Evolutionary conservation across 2,113 vertebrate species (phyloP).

Genomic region (Tupaia tana): DNA sequence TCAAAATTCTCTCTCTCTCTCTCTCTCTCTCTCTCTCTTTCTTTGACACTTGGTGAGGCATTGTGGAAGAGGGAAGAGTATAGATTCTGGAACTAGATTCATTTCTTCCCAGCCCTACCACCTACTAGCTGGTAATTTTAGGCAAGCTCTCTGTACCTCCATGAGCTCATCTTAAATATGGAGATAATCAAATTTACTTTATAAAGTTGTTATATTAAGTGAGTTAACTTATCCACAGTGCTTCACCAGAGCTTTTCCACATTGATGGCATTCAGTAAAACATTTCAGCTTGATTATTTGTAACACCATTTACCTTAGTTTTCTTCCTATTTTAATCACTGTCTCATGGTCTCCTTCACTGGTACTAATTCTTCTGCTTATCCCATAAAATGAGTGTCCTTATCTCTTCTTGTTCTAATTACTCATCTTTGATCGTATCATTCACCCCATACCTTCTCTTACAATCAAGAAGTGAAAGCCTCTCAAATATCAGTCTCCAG

Average conservation of each 20-base stretch:
- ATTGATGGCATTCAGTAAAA: not conserved
- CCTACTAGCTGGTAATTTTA: not conserved
- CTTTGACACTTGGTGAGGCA: not conserved
- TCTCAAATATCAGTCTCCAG: not conserved
- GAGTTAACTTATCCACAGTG: not conserved
- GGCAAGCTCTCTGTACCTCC: not conserved
- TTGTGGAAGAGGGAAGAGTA: not conserved
- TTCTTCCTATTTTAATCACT: not conserved
- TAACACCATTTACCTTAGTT: not conserved
- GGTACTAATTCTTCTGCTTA: not conserved
- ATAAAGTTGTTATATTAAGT: not conserved
- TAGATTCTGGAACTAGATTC: not conserved
- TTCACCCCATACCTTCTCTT: not conserved
- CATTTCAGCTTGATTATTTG: not conserved
- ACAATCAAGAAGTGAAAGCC: not conserved
- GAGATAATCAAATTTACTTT: not conserved
- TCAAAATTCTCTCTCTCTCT: not conserved
- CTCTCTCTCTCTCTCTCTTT: not conserved
- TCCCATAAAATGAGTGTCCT: not conserved
- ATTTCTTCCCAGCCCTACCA: not conserved
- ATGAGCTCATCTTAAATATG: not conserved
- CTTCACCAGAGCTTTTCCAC: not conserved
- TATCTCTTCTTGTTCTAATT: not conserved
- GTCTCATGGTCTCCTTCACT: not conserved
- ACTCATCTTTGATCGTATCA: not conserved